These are phyloP conservation scores for Catharus minimus DNA, from an alignment of 2,113 vertebrate species.

Conservation along the genomic window DNA sequence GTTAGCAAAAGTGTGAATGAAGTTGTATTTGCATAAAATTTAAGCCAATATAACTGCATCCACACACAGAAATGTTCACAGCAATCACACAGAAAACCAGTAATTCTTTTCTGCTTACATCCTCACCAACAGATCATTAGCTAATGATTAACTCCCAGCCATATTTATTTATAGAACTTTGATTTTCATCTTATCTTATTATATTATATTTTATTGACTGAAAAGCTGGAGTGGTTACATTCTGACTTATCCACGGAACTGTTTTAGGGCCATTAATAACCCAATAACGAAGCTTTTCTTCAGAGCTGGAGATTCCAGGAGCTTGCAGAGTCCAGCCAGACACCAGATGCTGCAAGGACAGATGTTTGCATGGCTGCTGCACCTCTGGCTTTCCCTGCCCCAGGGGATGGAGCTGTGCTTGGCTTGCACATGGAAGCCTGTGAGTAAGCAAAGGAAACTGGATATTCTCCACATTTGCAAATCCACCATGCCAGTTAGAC, in stretches of 20 bases:
- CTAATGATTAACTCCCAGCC: constrained; percentile 11
- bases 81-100: background rate
- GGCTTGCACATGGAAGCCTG: background rate
- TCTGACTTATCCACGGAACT: background rate
- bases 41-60: background rate
- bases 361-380: background rate
- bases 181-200: constrained; percentile 8
- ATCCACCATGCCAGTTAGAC: constrained; percentile 9
- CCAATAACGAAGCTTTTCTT: background rate
- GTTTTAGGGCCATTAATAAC: background rate
- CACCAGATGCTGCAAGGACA: background rate
- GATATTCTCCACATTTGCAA: constrained; percentile 24
- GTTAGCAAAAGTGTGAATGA: constrained; percentile 12
- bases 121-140: constrained; percentile 16
- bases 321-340: background rate
- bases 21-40: constrained; percentile 4
- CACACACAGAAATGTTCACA: background rate
- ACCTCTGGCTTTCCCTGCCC: background rate
- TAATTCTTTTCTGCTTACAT: background rate
- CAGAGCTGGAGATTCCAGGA: background rate
- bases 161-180: constrained; percentile 6
- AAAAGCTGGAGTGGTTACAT: background rate
- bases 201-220: background rate
- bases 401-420: background rate
- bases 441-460: background rate